Evolutionary conservation across 2,113 vertebrate species (phyloP).

Genomic region (Catharus minimus): DNA sequence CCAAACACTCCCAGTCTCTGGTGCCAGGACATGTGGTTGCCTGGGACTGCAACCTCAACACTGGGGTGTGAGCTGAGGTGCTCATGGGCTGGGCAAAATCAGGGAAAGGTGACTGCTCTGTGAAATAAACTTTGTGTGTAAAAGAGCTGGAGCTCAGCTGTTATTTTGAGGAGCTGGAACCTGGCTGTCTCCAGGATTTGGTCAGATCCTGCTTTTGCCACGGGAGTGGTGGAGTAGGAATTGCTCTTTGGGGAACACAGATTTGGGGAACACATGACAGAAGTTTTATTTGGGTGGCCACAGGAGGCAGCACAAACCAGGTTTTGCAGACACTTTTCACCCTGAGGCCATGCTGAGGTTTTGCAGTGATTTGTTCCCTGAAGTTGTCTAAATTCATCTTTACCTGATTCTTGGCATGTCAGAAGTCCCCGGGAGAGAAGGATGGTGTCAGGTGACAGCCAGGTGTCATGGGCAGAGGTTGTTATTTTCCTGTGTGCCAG

Average conservation of each 20-base stretch:
- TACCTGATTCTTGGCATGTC: neutral
- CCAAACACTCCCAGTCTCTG: fast-evolving
- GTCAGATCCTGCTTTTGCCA: neutral
- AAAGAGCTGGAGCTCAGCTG: neutral
- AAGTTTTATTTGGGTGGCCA: neutral
- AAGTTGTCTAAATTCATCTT: neutral
- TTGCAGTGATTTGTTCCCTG: neutral
- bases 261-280: neutral
- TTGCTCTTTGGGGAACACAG: neutral
- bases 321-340: neutral
- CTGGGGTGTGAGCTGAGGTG: neutral
- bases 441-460: neutral
- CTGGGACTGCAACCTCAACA: neutral
- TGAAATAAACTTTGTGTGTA: neutral
- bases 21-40: neutral
- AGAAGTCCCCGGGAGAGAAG: neutral
- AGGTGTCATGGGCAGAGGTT: neutral
- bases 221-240: neutral
- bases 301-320: neutral
- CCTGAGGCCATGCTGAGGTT: neutral
- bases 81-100: neutral
- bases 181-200: neutral
- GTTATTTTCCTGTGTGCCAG: neutral
- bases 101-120: fast-evolving
- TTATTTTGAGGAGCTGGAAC: neutral